phyloP scores from a whole-genome alignment of 2,888 invertebrate species.

The Pocota personata region DNA sequence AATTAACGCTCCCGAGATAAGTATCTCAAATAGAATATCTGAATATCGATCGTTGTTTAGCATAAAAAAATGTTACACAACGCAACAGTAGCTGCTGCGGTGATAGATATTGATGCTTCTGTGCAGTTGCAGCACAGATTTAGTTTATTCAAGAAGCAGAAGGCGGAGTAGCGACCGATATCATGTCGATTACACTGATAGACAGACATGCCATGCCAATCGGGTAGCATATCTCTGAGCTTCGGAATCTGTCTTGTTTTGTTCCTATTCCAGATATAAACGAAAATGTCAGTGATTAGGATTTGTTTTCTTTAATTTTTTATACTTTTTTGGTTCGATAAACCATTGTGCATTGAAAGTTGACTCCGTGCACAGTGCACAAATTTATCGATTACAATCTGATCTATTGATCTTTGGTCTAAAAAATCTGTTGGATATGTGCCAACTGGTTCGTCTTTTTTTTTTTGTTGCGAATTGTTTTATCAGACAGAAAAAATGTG shows the following conservation, averaged over 20 bases:
- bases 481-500: constrained; percentile 24
- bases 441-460: constrained; percentile 36
- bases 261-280: constrained; percentile 51
- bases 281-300: constrained; percentile 56
- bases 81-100: constrained; percentile 20
- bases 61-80: constrained; percentile 44
- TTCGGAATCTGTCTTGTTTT: constrained; percentile 12
- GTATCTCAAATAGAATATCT: constrained; percentile 58
- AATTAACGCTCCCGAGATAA: constrained; percentile 58
- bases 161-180: constrained; percentile 52
- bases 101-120: constrained; percentile 1
- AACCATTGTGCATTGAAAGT: constrained; percentile 6
- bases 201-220: constrained; percentile 50
- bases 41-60: constrained; percentile 56
- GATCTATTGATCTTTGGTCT: constrained; percentile 68
- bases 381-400: constrained; percentile 52
- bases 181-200: constrained; percentile 53
- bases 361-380: neutral
- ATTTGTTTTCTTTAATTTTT: neutral
- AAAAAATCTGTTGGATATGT: constrained; percentile 55
- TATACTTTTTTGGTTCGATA: neutral
- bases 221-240: constrained; percentile 21
- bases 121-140: constrained; percentile 7
- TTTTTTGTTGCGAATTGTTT: constrained; percentile 19
- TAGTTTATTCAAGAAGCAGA: constrained; percentile 41